Conservation (phyloP, 2,888 invertebrate species). For the Toxonevra muliebris region DNA sequence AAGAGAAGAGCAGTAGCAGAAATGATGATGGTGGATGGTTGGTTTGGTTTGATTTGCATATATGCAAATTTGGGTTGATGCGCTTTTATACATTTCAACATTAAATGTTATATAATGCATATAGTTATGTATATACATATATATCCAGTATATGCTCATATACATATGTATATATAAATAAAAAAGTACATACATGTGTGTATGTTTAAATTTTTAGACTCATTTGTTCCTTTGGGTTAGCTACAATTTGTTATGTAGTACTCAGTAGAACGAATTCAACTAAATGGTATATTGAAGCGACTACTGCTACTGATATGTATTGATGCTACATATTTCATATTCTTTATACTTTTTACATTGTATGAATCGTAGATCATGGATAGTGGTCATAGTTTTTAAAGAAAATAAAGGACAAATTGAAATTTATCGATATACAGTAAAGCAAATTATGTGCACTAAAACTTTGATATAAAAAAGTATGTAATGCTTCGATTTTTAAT, state of each 20-base stretch:
- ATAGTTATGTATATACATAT: background rate
- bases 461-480: no score
- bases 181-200: background rate
- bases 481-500: no score
- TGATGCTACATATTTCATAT: no score
- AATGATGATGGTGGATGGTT: no score
- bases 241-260: background rate
- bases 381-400: no score
- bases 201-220: background rate
- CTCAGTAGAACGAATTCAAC: background rate
- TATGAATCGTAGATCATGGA: no score
- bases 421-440: no score
- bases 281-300: no score
- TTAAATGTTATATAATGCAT: background rate
- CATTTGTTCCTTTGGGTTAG: background rate
- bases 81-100: background rate
- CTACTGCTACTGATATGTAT: no score
- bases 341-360: no score
- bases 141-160: background rate
- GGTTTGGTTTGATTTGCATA: background rate
- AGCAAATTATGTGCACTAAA: no score
- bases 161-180: background rate
- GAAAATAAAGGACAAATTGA: no score
- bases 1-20: conserved; percentile 21
- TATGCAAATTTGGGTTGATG: background rate